These are phyloP conservation scores for Psilopsiagon aymara DNA, from an alignment of 2,113 vertebrate species.

Conservation along the genomic window DNA sequence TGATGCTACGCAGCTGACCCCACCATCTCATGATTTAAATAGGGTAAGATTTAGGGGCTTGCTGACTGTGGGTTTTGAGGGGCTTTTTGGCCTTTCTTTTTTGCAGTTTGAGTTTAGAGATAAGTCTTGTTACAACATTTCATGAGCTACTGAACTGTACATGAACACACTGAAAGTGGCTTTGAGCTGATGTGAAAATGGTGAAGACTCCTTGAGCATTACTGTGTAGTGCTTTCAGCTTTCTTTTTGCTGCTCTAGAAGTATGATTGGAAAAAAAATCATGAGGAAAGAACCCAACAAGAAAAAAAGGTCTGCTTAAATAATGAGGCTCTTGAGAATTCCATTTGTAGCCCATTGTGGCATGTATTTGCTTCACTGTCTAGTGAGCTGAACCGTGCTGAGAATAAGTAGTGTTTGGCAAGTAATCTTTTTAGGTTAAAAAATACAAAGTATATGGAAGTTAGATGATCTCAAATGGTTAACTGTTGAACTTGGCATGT, in stretches of 20 bases:
- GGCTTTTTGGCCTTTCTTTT: neutral
- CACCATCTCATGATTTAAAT: constrained; percentile 96
- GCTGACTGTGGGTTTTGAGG: neutral
- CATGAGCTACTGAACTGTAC: neutral
- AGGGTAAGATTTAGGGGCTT: constrained; percentile 82
- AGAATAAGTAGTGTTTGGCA: neutral
- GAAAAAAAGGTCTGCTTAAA: neutral
- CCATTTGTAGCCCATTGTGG: neutral
- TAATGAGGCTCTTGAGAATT: neutral
- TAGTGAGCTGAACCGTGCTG: neutral
- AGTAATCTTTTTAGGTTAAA: neutral
- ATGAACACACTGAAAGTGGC: neutral
- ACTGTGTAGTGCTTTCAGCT: neutral
- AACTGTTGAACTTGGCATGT: neutral
- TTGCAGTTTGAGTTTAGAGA: neutral
- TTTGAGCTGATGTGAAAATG: neutral
- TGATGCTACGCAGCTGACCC: constrained; percentile 95
- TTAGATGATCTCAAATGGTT: neutral
- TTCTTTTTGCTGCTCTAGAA: neutral
- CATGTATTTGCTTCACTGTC: neutral
- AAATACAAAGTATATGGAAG: neutral
- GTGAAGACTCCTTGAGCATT: neutral
- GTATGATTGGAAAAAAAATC: neutral
- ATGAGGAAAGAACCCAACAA: no score
- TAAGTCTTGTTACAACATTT: neutral